Evolutionary conservation across 1,140 invertebrate genomes (phyloP).

Genomic region (Calliopsis andreniformis): DNA sequence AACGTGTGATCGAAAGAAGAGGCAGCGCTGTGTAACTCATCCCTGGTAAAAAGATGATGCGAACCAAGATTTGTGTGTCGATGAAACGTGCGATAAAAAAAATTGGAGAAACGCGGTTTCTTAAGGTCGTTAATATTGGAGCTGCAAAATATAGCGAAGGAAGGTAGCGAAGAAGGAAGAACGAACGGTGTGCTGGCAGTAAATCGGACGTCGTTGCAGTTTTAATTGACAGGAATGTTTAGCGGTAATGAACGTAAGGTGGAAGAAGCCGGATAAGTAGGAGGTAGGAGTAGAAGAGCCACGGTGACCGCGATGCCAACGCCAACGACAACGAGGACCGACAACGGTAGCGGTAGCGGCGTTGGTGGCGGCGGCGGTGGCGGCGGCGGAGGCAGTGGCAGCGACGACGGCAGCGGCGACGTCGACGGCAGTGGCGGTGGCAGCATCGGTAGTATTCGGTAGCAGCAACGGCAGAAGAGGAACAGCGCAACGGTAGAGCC

Average conservation of each 20-base stretch:
- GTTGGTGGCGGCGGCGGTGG: conserved; percentile 33
- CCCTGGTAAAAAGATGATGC: not conserved
- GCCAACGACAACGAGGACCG: conserved; percentile 30
- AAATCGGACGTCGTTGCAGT: conserved; percentile 76
- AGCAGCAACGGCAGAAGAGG: conserved; percentile 55
- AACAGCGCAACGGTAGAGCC: conserved; percentile 64
- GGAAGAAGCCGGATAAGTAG: conserved; percentile 62
- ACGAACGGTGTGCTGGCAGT: conserved; percentile 62
- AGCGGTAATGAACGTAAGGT: conserved; percentile 77
- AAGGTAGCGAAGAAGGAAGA: not conserved
- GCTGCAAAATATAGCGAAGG: conserved; percentile 1
- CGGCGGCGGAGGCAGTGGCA: conserved; percentile 50
- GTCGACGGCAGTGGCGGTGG: conserved; percentile 47
- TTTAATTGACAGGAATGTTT: conserved; percentile 82
- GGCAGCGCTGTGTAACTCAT: not conserved
- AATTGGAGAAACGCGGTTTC: not conserved
- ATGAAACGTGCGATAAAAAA: not conserved
- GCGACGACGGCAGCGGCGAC: conserved; percentile 64
- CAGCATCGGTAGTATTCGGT: conserved; percentile 43
- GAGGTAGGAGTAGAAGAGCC: conserved; percentile 57
- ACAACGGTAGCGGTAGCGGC: conserved; percentile 42
- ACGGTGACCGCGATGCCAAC: conserved; percentile 21
- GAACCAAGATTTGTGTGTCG: not conserved
- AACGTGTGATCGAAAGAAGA: not conserved
- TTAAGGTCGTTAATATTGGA: conserved; percentile 35